These are phyloP conservation scores for Bombus sibiricus DNA, from an alignment of 1,140 invertebrate genomes.

Conservation along the genomic window DNA sequence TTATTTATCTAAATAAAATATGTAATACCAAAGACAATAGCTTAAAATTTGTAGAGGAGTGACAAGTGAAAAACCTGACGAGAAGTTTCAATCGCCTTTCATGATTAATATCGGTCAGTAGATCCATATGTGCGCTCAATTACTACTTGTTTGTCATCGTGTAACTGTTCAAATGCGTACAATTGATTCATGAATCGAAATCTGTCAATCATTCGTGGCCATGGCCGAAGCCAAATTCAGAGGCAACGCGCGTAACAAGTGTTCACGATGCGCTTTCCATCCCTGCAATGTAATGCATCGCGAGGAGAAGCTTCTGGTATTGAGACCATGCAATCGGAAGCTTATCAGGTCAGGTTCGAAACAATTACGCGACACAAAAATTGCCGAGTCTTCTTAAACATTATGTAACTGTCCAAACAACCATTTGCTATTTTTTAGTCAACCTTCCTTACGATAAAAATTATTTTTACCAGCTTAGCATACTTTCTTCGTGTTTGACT, in stretches of 20 bases:
- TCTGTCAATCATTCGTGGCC: conserved; percentile 29
- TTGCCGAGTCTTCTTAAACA: background rate
- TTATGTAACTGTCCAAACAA: background rate
- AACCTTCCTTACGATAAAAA: background rate
- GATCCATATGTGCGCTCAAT: conserved; percentile 1
- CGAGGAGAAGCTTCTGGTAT: conserved; percentile 39
- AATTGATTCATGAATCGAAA: conserved; percentile 45
- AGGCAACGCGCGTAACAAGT: conserved; percentile 47
- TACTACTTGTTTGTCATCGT: background rate
- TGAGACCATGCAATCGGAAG: background rate
- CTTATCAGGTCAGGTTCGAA: conserved; percentile 1
- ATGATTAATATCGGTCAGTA: background rate
- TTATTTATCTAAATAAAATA: too few species aligned
- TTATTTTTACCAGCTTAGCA: background rate
- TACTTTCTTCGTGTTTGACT: background rate
- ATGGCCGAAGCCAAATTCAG: conserved; percentile 33
- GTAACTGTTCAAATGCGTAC: too few species aligned
- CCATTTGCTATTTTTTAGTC: too few species aligned
- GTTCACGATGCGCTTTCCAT: conserved; percentile 43
- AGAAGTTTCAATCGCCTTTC: background rate
- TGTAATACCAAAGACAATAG: too few species aligned
- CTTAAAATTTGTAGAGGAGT: too few species aligned
- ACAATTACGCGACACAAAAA: background rate
- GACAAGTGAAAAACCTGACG: too few species aligned
- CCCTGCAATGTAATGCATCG: conserved; percentile 13